Conservation (phyloP, 2,797 vertebrate genomes). For the Iguana delicatissima region DNA sequence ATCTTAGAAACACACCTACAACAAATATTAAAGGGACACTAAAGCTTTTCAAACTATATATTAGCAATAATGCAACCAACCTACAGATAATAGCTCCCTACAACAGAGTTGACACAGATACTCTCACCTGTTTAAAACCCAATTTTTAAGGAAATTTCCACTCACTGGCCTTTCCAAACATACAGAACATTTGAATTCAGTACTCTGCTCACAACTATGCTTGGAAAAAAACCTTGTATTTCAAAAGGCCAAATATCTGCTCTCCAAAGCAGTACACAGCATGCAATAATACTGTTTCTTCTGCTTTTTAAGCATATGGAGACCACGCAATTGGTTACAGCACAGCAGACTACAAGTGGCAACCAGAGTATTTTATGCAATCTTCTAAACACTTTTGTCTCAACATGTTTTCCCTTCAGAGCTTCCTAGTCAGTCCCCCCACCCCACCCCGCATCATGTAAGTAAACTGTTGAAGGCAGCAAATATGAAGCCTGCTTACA, state of each 20-base stretch:
- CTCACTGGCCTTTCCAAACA: slow-evolving; percentile 56
- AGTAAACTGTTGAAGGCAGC: slow-evolving; percentile 41
- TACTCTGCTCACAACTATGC: neutral
- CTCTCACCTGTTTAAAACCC: slow-evolving; percentile 14
- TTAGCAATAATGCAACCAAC: neutral
- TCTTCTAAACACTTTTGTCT: neutral
- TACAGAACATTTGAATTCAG: neutral
- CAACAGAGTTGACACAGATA: neutral
- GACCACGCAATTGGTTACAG: slow-evolving; percentile 10
- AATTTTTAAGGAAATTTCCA: slow-evolving; percentile 44
- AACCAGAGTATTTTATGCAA: slow-evolving; percentile 9
- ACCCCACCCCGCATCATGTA: slow-evolving; percentile 22
- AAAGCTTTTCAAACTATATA: slow-evolving; percentile 18
- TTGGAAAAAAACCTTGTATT: neutral
- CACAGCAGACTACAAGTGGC: slow-evolving; percentile 36
- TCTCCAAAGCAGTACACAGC: neutral
- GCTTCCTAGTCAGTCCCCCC: accelerated
- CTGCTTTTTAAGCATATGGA: accelerated
- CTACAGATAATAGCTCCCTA: neutral
- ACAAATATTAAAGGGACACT: neutral
- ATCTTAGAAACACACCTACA: neutral
- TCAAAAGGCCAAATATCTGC: neutral
- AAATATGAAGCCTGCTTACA: slow-evolving; percentile 57
- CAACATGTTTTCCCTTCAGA: slow-evolving; percentile 11
- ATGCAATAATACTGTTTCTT: slow-evolving; percentile 25